phyloP scores from a whole-genome alignment of 2,797 vertebrate species.

The Acanthopagrus latus region DNA sequence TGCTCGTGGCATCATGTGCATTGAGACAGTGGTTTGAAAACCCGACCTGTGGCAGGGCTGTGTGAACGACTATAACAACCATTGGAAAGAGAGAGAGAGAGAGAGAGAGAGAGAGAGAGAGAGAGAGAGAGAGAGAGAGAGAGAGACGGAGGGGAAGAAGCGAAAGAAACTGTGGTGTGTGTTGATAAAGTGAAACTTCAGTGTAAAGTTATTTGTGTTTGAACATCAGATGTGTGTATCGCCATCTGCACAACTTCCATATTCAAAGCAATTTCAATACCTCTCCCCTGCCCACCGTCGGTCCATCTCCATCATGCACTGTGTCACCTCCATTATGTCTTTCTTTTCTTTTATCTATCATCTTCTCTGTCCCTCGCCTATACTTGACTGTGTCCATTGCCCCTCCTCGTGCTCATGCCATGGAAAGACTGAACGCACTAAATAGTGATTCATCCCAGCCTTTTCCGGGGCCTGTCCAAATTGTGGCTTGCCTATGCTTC shows the following conservation, averaged over 20 bases:
- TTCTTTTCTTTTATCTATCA: conserved; percentile 18
- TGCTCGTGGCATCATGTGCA: conserved; percentile 48
- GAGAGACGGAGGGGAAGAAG: conserved; percentile 52
- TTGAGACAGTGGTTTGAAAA: conserved; percentile 72
- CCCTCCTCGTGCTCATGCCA: conserved; percentile 47
- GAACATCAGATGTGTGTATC: conserved; percentile 56
- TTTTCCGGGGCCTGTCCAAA: conserved; percentile 72
- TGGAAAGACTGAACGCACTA: conserved; percentile 75
- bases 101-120: conserved; percentile 43
- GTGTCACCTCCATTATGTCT: conserved; percentile 10
- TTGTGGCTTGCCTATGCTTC: conserved; percentile 70
- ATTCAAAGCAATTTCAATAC: conserved; percentile 34
- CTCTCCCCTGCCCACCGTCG: background rate
- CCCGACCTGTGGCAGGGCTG: conserved; percentile 54
- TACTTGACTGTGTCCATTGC: conserved; percentile 32
- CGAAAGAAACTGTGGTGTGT: conserved; percentile 57
- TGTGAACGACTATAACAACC: conserved; percentile 37
- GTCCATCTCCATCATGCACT: conserved; percentile 13
- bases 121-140: conserved; percentile 22
- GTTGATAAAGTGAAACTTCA: conserved; percentile 70
- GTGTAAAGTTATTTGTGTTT: conserved; percentile 57
- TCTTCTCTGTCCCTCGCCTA: conserved; percentile 43
- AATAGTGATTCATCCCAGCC: conserved; percentile 76
- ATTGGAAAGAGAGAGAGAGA: conserved; percentile 43
- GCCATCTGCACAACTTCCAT: conserved; percentile 64